Conservation (phyloP, 2,888 invertebrate genomes). For the Trachelus iudaicus region DNA sequence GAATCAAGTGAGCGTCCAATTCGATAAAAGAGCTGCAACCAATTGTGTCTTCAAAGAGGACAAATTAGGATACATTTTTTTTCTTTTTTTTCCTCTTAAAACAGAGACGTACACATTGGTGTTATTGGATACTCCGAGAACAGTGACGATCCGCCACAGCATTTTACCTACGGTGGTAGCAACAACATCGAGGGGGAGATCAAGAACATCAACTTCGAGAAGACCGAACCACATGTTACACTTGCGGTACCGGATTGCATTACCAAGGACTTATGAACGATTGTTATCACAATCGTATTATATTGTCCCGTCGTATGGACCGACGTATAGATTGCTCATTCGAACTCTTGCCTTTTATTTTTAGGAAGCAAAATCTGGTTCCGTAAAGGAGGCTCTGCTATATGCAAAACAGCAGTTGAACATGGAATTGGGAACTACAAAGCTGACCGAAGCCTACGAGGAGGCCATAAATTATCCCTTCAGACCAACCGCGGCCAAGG, state of each 20-base stretch:
- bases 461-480: slow-evolving; percentile 77
- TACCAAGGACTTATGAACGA: no score
- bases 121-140: slow-evolving; percentile 71
- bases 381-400: slow-evolving; percentile 40
- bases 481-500: slow-evolving; percentile 80
- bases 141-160: slow-evolving; percentile 65
- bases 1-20: slow-evolving; percentile 69
- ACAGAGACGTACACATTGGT: slow-evolving; percentile 71
- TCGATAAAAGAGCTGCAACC: slow-evolving; percentile 29
- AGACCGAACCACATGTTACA: slow-evolving; percentile 48
- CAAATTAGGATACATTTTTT: slow-evolving; percentile 59
- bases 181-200: slow-evolving; percentile 68
- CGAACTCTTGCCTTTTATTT: background rate
- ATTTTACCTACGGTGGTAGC: slow-evolving; percentile 70
- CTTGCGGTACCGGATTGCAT: slow-evolving; percentile 35
- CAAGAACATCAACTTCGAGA: slow-evolving; percentile 58
- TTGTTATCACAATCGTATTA: no score
- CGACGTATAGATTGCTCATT: no score
- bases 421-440: slow-evolving; percentile 67
- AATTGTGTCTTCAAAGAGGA: slow-evolving; percentile 65
- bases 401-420: slow-evolving; percentile 63
- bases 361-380: slow-evolving; percentile 51
- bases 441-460: slow-evolving; percentile 70
- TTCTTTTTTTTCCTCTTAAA: slow-evolving; percentile 30
- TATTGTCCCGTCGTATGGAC: no score